phyloP scores from a whole-genome alignment of 2,888 invertebrate genomes.

The Halocaridina rubra region DNA sequence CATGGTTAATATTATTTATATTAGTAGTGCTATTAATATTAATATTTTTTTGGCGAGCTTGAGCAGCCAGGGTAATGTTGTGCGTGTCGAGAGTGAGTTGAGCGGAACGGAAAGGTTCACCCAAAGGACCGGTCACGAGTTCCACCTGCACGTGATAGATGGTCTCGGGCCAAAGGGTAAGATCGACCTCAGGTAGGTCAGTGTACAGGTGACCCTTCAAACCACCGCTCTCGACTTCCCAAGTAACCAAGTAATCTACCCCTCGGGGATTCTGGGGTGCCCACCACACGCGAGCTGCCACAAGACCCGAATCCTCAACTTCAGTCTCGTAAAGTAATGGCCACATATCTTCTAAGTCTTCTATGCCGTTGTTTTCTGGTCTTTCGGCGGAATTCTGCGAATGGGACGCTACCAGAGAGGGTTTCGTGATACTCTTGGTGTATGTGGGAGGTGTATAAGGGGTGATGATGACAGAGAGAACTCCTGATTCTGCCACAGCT shows the following conservation, averaged over 20 bases:
- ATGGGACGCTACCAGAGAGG: slow-evolving; percentile 28
- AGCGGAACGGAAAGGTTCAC: slow-evolving; percentile 39
- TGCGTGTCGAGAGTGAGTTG: slow-evolving; percentile 57
- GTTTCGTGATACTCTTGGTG: slow-evolving; percentile 19
- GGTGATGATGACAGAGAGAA: slow-evolving; percentile 60
- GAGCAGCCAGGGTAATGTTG: slow-evolving; percentile 40
- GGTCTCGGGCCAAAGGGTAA: slow-evolving; percentile 85
- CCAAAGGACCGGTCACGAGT: slow-evolving; percentile 53
- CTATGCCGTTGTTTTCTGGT: slow-evolving; percentile 37
- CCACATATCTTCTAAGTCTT: slow-evolving; percentile 22
- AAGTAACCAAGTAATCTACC: slow-evolving; percentile 80
- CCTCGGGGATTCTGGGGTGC: slow-evolving; percentile 70
- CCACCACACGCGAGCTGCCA: slow-evolving; percentile 80
- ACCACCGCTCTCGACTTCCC: slow-evolving; percentile 86
- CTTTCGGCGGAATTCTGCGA: slow-evolving; percentile 25
- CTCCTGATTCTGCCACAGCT: slow-evolving; percentile 60
- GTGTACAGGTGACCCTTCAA: slow-evolving; percentile 85
- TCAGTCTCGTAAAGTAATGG: slow-evolving; percentile 43
- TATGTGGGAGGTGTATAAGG: slow-evolving; percentile 53
- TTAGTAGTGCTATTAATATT: too few relatives aligned
- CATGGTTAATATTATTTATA: too few relatives aligned
- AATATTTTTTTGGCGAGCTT: slow-evolving; percentile 31
- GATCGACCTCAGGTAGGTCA: slow-evolving; percentile 81
- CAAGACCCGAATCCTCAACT: slow-evolving; percentile 65
- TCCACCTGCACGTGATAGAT: slow-evolving; percentile 82